Percentiles rank a stretch among this genome's conserved stretches.
Evolutionary conservation across 2,113 vertebrate genomes (phyloP).

Genomic region (Pyxicephalus adspersus): DNA sequence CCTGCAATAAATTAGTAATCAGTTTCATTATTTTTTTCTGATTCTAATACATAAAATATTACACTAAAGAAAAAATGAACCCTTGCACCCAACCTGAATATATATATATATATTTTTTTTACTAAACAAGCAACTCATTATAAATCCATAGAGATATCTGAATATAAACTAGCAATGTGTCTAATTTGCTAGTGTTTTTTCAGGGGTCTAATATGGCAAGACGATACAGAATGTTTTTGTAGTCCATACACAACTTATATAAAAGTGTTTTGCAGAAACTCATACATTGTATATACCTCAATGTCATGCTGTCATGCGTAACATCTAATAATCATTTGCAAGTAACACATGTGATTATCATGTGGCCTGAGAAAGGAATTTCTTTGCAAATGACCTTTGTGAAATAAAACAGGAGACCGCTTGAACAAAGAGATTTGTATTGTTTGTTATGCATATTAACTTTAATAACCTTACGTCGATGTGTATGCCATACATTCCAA

Average conservation of each 20-base stretch:
- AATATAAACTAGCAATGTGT: background rate
- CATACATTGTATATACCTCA: conserved; percentile 24
- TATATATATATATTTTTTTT: too few relatives aligned
- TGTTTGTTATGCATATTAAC: background rate
- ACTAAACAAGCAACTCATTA: too few relatives aligned
- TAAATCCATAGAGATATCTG: too few relatives aligned
- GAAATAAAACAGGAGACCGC: background rate
- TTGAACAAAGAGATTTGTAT: background rate
- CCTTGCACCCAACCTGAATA: too few relatives aligned
- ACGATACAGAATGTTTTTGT: background rate
- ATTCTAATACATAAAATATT: too few relatives aligned
- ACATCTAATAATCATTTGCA: conserved; percentile 24
- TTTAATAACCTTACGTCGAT: background rate
- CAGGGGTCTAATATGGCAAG: background rate
- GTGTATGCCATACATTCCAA: background rate
- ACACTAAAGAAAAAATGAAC: too few relatives aligned
- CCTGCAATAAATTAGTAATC: too few relatives aligned
- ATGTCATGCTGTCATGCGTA: conserved; percentile 19
- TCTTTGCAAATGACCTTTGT: conserved; percentile 27
- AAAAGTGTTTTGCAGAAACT: conserved; percentile 1
- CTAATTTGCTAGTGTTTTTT: background rate
- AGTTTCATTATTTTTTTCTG: too few relatives aligned
- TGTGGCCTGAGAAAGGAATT: conserved; percentile 37
- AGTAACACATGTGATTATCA: conserved; percentile 27
- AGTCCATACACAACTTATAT: background rate